Evolutionary conservation across 2,113 vertebrate species (phyloP).

Genomic region (Cariama cristata): DNA sequence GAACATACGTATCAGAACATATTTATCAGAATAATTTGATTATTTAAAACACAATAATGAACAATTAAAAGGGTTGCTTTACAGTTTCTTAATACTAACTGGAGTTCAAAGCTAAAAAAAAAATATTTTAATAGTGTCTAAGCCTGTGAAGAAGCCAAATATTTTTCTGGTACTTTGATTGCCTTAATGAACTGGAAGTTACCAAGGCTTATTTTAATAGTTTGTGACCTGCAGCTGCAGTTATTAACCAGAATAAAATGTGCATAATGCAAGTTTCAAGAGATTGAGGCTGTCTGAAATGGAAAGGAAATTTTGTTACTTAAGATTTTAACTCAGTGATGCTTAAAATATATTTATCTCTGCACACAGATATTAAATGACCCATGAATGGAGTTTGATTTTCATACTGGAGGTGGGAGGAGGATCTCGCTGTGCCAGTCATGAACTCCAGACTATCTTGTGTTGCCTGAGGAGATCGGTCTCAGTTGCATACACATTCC

Average conservation of each 20-base stretch:
- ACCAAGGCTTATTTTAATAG: constrained; percentile 21
- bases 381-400: not conserved
- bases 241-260: constrained; percentile 47
- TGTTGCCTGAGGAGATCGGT: not conserved
- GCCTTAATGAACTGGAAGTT: constrained; percentile 46
- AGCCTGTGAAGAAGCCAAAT: not conserved
- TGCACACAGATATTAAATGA: constrained; percentile 54
- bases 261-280: not conserved
- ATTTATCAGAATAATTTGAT: not conserved
- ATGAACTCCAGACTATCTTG: not conserved
- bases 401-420: not conserved
- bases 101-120: not conserved
- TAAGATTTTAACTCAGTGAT: constrained; percentile 37
- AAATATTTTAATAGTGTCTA: not conserved
- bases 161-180: constrained; percentile 42
- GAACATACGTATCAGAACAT: not conserved
- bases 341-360: constrained; percentile 64
- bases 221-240: constrained; percentile 27
- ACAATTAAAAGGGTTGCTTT: not conserved
- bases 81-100: not conserved
- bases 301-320: not conserved
- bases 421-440: not conserved
- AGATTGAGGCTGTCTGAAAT: not conserved
- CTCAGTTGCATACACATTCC: not conserved
- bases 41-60: not conserved